These are phyloP conservation scores for Crocuta crocuta DNA, from an alignment of 2,113 vertebrate genomes.

Conservation along the genomic window DNA sequence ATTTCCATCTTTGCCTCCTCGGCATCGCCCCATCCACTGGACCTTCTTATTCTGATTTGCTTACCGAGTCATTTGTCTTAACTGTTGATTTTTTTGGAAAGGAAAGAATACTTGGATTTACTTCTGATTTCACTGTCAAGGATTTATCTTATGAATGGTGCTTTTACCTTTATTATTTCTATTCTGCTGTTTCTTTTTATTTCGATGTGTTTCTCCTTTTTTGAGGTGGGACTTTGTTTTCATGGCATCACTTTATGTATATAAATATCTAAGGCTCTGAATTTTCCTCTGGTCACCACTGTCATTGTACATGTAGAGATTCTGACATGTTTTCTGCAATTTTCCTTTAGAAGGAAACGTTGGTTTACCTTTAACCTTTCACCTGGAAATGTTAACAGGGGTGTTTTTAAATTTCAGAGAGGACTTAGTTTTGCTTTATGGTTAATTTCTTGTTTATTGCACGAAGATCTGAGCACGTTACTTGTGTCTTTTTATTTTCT, in stretches of 20 bases:
- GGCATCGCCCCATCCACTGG: background rate
- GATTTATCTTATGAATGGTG: background rate
- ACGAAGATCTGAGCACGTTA: background rate
- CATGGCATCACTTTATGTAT: background rate
- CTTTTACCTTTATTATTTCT: background rate
- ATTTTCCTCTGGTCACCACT: background rate
- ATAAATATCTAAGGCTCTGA: background rate
- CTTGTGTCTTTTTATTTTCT: background rate
- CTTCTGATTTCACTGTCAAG: background rate
- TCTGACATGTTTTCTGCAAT: background rate
- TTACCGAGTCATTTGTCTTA: background rate
- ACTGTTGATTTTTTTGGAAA: background rate
- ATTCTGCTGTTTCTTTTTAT: background rate
- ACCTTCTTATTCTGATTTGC: background rate
- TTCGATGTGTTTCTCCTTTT: background rate
- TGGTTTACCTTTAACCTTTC: background rate
- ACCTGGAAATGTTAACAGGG: background rate
- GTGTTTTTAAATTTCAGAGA: background rate
- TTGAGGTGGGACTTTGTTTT: background rate
- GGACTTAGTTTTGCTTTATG: background rate
- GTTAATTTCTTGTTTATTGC: background rate
- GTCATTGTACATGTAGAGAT: background rate
- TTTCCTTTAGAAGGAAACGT: background rate
- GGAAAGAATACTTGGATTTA: background rate
- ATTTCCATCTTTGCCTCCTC: background rate